phyloP scores from a whole-genome alignment of 2,888 invertebrate species.

The Zaprionus obscuricornis region DNA sequence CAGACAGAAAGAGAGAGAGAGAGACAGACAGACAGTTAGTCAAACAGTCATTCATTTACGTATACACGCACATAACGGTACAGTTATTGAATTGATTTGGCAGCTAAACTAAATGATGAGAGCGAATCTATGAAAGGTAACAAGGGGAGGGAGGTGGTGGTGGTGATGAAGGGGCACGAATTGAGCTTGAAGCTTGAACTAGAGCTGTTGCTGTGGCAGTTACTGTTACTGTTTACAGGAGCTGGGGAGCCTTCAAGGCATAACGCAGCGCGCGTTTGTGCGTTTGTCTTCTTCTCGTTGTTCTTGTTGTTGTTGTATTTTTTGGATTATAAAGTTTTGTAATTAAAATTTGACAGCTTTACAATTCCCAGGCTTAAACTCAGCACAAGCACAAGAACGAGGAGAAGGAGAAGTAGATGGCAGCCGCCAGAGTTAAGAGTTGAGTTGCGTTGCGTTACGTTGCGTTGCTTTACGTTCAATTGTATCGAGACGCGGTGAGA shows the following conservation, averaged over 20 bases:
- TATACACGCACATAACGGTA: conserved; percentile 65
- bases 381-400: conserved; percentile 15
- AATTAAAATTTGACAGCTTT: conserved; percentile 78
- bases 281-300: conserved; percentile 27
- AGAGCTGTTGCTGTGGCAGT: too few relatives aligned
- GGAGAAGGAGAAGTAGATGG: conserved; percentile 3
- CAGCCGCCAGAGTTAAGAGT: conserved; percentile 11
- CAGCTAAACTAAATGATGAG: conserved; percentile 34
- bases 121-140: background rate
- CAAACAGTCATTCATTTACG: conserved; percentile 65
- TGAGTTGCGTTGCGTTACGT: too few relatives aligned
- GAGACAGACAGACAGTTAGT: conserved; percentile 36
- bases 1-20: too few relatives aligned
- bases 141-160: background rate
- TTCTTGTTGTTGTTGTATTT: conserved; percentile 69
- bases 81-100: conserved; percentile 74
- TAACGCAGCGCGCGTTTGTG: conserved; percentile 6
- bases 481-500: too few relatives aligned
- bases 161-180: background rate
- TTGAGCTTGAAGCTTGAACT: too few relatives aligned
- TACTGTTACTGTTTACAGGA: too few relatives aligned
- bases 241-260: background rate
- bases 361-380: conserved; percentile 73
- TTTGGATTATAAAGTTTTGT: conserved; percentile 78
- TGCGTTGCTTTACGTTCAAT: too few relatives aligned